Conservation (phyloP, 2,888 invertebrate genomes). For the Oligia fasciuncula region DNA sequence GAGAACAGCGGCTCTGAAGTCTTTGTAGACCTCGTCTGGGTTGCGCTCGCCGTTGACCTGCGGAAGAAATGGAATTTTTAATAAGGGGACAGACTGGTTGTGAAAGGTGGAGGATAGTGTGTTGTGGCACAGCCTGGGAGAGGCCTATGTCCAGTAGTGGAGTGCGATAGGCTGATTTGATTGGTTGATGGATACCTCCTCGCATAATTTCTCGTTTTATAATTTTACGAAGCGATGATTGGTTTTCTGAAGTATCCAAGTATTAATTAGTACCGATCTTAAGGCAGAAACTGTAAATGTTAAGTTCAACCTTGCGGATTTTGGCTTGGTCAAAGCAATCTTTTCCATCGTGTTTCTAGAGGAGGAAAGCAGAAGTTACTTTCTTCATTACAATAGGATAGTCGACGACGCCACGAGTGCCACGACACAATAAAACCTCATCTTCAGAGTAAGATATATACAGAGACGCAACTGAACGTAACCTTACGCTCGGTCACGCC, state of each 20-base stretch:
- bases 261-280: background rate
- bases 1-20: conserved; percentile 94
- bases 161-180: no score
- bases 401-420: no score
- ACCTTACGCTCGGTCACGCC: no score
- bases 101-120: no score
- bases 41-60: conserved; percentile 97
- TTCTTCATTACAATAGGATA: background rate
- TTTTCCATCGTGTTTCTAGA: background rate
- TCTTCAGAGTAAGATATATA: no score
- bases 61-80: background rate
- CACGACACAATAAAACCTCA: background rate
- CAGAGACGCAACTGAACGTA: no score
- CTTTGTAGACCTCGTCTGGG: conserved; percentile 96
- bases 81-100: background rate
- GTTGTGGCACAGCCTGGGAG: no score
- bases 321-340: background rate
- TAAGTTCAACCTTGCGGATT: background rate
- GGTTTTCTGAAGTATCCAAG: background rate
- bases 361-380: background rate
- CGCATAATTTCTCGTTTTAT: background rate
- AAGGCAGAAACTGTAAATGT: background rate
- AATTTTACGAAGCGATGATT: background rate
- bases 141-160: no score
- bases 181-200: no score